Evolutionary conservation across 2,113 vertebrate genomes (phyloP).

Genomic region (Phyllostomus discolor): DNA sequence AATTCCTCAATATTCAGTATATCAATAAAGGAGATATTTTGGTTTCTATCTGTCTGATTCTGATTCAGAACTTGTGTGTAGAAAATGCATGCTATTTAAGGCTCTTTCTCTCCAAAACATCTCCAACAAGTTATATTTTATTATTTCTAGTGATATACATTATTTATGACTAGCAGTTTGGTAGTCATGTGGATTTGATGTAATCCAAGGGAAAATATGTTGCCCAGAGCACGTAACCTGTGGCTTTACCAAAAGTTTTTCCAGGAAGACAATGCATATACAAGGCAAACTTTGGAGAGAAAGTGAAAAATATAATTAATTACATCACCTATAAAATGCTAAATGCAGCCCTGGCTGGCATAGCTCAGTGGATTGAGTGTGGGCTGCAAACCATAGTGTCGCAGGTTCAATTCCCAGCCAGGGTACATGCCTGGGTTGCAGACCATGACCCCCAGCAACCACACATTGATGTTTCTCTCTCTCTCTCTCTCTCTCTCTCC

Average conservation of each 20-base stretch:
- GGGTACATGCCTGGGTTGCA: too few species aligned
- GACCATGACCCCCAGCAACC: too few species aligned
- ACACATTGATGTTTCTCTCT: too few species aligned
- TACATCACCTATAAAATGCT: background rate
- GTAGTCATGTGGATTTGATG: background rate
- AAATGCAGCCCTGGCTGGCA: too few species aligned
- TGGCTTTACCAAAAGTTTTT: background rate
- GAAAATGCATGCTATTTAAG: background rate
- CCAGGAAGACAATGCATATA: background rate
- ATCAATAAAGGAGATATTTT: background rate
- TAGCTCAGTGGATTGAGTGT: too few species aligned
- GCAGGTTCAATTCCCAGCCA: too few species aligned
- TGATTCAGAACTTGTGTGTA: background rate
- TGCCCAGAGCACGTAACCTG: background rate
- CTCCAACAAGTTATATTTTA: background rate
- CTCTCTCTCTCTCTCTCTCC: too few species aligned
- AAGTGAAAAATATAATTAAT: background rate
- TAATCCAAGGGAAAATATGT: background rate
- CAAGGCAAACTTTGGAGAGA: background rate
- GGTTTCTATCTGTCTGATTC: background rate
- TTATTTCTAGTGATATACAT: background rate
- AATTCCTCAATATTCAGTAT: background rate
- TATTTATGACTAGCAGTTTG: background rate
- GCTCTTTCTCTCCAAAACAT: background rate
- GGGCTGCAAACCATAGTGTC: too few species aligned